phyloP scores from a whole-genome alignment of 2,797 vertebrate genomes.

The Mastacembelus armatus region DNA sequence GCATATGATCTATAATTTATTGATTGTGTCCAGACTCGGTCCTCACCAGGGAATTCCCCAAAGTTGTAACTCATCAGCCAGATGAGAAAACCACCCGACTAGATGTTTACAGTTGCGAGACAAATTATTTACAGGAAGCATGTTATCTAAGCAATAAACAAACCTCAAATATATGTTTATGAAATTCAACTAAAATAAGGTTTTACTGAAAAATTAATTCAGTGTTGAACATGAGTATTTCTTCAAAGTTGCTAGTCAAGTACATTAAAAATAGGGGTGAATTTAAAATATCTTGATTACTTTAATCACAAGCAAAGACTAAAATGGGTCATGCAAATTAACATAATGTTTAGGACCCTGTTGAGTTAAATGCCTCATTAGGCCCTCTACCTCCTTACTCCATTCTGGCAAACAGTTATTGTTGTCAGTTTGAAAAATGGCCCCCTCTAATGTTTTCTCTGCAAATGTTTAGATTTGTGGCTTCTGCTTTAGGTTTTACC shows the following conservation, averaged over 20 bases:
- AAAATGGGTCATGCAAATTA: background rate
- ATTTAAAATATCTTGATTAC: background rate
- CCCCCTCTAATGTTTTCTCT: slow-evolving; percentile 17
- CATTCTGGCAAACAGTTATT: slow-evolving; percentile 15
- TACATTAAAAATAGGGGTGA: background rate
- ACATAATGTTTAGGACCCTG: background rate
- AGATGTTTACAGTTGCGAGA: slow-evolving; percentile 1
- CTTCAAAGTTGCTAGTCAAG: background rate
- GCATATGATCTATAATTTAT: background rate
- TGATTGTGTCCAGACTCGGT: background rate
- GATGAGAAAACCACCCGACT: slow-evolving; percentile 8
- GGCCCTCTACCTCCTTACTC: background rate
- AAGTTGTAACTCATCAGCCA: background rate
- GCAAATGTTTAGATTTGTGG: slow-evolving; percentile 59
- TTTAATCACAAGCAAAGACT: slow-evolving; percentile 1
- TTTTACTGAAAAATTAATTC: too few species aligned
- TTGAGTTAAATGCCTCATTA: slow-evolving; percentile 8
- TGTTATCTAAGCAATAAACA: background rate
- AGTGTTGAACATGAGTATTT: background rate
- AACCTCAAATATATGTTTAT: background rate
- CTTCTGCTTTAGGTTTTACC: slow-evolving; percentile 33
- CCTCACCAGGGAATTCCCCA: slow-evolving; percentile 2
- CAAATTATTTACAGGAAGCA: background rate
- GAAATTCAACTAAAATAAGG: slow-evolving; percentile 1
- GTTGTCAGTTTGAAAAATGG: slow-evolving; percentile 55